Evolutionary conservation across 2,113 vertebrate species (phyloP), one percentile per base, ranked within the genome.

Genomic region (Meriones unguiculatus): DNA sequence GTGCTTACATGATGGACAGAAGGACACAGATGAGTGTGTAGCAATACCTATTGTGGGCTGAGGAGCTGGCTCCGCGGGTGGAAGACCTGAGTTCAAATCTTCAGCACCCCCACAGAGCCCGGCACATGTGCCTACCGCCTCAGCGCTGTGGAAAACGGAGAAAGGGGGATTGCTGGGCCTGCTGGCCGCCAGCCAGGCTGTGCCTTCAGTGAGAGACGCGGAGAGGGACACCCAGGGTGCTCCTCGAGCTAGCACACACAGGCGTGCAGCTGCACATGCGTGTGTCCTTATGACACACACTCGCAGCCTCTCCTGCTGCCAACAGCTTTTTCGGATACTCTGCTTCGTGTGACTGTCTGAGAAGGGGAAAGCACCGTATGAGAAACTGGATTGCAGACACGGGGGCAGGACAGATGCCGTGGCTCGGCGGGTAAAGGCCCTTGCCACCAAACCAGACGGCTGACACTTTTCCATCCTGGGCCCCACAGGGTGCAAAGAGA

Each of bases 331-430:
- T 82, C 35, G n/a, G 87, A 76, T 15, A 76, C 72, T 57, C 32
- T 35, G 41, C 65, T 28, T 81, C 89, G 90, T 64, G 46, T 96
- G 64, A 72, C 28, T 65, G 46, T 46, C 13, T n/a, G 65, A 85
- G 30, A 35, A 81, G 54, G 35, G 38, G 50, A 20, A 50, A 92
- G n/a, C 17, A 30, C 0, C 2, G 35, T 85, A 10, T 50, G 32
- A 64, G 54, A 54, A 59, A 75, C 87, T 78, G 69, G 85, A 84
- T 90, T 94, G 93, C 70, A 90, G 72, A 90, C 41, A 62, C 46
- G 41, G 30, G 35, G 59, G 85, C 73, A 78, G 62, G 50, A 38
- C 6, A 67, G 46, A 35, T 9, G n/a, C 5, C 65, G 52, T 13
- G 46, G 85, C 18, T 52, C 65, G 54, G 65, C 20, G 65, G 84